phyloP scores from a whole-genome alignment of 2,113 vertebrate species.

The Hippoglossus stenolepis region DNA sequence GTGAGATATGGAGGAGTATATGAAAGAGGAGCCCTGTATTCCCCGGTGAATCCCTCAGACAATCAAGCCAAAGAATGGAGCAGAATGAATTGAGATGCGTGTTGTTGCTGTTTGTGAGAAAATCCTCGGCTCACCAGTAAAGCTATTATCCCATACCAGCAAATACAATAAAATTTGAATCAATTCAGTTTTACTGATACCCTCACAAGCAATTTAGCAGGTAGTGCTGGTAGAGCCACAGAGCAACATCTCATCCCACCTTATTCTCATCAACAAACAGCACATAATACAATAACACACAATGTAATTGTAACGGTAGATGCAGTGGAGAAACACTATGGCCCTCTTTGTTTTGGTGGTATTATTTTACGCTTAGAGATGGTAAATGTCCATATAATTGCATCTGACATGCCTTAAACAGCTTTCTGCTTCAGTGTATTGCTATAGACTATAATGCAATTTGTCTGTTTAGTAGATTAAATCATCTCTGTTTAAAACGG shows the following conservation, averaged over 20 bases:
- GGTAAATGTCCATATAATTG: slow-evolving; percentile 36
- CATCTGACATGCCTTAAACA: slow-evolving; percentile 24
- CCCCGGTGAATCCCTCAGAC: slow-evolving; percentile 43
- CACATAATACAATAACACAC: slow-evolving; percentile 57
- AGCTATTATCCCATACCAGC: slow-evolving; percentile 63
- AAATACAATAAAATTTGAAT: slow-evolving; percentile 58
- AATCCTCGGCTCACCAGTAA: slow-evolving; percentile 55
- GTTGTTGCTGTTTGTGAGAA: slow-evolving; percentile 40
- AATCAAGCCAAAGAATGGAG: slow-evolving; percentile 40
- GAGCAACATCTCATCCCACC: slow-evolving; percentile 46
- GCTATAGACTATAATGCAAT: background rate
- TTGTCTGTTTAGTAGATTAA: slow-evolving; percentile 25
- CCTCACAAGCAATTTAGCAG: slow-evolving; percentile 59
- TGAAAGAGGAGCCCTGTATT: slow-evolving; percentile 63
- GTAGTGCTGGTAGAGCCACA: slow-evolving; percentile 36
- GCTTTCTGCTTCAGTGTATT: slow-evolving; percentile 61
- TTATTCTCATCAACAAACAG: slow-evolving; percentile 55
- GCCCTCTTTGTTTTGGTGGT: slow-evolving; percentile 19
- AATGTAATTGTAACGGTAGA: slow-evolving; percentile 47
- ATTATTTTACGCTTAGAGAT: slow-evolving; percentile 25
- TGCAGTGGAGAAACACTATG: slow-evolving; percentile 14
- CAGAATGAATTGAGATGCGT: slow-evolving; percentile 49
- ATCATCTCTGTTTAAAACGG: background rate
- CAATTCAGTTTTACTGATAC: slow-evolving; percentile 59
- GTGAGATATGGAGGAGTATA: slow-evolving; percentile 63